Percentiles rank a stretch among this genome's conserved stretches.
Conservation (phyloP, 2,797 vertebrate species). For the Melanotaenia pygmaea region DNA sequence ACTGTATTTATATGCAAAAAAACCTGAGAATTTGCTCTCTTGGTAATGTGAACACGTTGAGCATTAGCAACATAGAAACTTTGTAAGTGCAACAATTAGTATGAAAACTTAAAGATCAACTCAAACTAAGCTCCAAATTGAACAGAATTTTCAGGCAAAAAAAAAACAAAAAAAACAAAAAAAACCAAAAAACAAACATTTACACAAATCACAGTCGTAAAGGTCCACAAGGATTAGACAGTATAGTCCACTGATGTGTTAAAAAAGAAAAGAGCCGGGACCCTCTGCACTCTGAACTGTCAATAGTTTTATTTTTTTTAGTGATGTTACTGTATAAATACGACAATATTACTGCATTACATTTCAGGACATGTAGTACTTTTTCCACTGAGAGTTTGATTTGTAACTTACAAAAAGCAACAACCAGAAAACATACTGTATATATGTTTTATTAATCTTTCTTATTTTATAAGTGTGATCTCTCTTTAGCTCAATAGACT, state of each 20-base stretch:
- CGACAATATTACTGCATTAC: background rate
- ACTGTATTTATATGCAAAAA: slow-evolving; percentile 2
- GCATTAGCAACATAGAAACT: background rate
- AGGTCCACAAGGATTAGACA: background rate
- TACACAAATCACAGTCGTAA: background rate
- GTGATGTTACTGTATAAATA: too few species aligned
- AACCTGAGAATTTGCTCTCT: background rate
- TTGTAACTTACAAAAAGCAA: too few species aligned
- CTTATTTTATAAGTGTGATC: too few species aligned
- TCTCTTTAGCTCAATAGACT: background rate
- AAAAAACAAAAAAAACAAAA: too few species aligned
- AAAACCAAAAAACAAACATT: too few species aligned
- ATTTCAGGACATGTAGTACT: background rate
- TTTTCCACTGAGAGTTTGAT: background rate
- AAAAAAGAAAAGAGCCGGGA: background rate
- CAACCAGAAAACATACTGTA: too few species aligned
- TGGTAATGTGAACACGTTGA: background rate
- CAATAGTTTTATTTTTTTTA: too few species aligned
- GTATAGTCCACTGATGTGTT: slow-evolving; percentile 1
- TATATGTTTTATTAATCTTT: too few species aligned
- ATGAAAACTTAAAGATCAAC: background rate
- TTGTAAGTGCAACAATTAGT: background rate
- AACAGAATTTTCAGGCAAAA: background rate
- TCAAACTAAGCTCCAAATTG: background rate
- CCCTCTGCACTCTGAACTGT: too few species aligned